Evolutionary conservation across 2,888 invertebrate genomes (phyloP), one percentile per base, ranked within the genome.

Genomic region (Barypeithes pellucidus): DNA sequence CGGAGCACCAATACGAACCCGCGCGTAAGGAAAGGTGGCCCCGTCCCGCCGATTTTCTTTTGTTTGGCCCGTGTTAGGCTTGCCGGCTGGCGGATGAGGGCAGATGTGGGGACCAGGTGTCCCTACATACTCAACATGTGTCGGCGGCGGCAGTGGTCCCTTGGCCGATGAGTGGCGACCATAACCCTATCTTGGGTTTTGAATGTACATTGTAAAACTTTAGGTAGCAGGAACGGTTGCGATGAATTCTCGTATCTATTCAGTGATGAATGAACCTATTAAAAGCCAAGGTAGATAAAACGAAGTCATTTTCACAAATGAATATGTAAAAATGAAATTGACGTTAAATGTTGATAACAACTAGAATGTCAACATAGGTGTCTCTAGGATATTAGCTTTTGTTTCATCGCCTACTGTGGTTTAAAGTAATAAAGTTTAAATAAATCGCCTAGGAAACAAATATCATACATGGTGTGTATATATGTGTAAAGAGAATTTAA

Each of bases 51-150:
- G 73, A 78, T 79, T 80, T 80, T 80, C 81, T 82, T 84, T 84
- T 84, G 83, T 84, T 82, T 79, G 78, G 79, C 79, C 81, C 80
- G 81, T 80, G 80, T 79, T 60, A 59, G 62, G 72, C 72, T 54
- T 72, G 74, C 74, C 74, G 73, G 81, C 81, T 81, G 81, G 80
- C 81, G 80, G 79, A 77, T 81, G 80, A 79, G 79, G 79, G 79
- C 84, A 84, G 84, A 84, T 84, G 84, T 81, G 81, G 80, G 80
- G 78, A 82, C 84, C 84, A 84, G 84, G 84, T 84, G 84, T 84
- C 80, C 80, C 79, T 29, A 75, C 62, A 69, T 69, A 69, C 67
- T 60, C 67, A 75, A 79, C 79, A 77, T 79, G 78, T 78, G 77
- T 77, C 77, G 67, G 63, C 41, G 67, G 63, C 41, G 67, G 41